Conservation (phyloP, 2,888 invertebrate species). For the Hydroisotoma schaefferi region DNA sequence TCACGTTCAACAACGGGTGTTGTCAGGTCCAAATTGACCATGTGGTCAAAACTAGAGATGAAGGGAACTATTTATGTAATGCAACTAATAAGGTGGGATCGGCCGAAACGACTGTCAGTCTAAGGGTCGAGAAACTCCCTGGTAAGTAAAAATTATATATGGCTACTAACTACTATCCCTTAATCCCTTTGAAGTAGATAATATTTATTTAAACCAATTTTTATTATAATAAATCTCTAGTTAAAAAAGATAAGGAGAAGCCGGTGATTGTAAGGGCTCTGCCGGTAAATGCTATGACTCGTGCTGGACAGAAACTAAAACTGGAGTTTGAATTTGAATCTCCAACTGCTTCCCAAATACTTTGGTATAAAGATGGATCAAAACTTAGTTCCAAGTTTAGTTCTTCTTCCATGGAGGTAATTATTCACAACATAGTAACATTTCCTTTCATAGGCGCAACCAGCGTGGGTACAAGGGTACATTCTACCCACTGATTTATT, state of each 20-base stretch:
- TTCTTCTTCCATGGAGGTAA: too few species aligned
- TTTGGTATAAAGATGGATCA: slow-evolving; percentile 36
- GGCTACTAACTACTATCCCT: too few species aligned
- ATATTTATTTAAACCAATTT: too few species aligned
- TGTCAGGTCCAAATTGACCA: slow-evolving; percentile 70
- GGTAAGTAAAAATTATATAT: too few species aligned
- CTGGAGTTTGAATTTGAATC: slow-evolving; percentile 63
- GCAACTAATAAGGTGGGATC: slow-evolving; percentile 66
- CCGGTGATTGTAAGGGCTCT: slow-evolving; percentile 62
- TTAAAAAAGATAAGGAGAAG: slow-evolving; percentile 1
- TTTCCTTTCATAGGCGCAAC: too few species aligned
- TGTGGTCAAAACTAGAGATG: slow-evolving; percentile 61
- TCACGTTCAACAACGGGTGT: slow-evolving; percentile 77
- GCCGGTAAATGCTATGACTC: slow-evolving; percentile 65
- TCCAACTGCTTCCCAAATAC: slow-evolving; percentile 23
- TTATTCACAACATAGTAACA: too few species aligned
- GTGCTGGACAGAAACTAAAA: slow-evolving; percentile 69
- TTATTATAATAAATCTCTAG: neutral
- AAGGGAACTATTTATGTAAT: slow-evolving; percentile 67
- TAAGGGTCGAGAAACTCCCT: slow-evolving; percentile 67
- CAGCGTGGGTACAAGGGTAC: too few species aligned
- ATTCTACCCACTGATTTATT: too few species aligned
- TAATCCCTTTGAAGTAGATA: too few species aligned
- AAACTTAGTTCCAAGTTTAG: too few species aligned
- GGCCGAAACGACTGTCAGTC: slow-evolving; percentile 62